Evolutionary conservation across 2,888 invertebrate genomes (phyloP).

Genomic region (Tortrix viridana): DNA sequence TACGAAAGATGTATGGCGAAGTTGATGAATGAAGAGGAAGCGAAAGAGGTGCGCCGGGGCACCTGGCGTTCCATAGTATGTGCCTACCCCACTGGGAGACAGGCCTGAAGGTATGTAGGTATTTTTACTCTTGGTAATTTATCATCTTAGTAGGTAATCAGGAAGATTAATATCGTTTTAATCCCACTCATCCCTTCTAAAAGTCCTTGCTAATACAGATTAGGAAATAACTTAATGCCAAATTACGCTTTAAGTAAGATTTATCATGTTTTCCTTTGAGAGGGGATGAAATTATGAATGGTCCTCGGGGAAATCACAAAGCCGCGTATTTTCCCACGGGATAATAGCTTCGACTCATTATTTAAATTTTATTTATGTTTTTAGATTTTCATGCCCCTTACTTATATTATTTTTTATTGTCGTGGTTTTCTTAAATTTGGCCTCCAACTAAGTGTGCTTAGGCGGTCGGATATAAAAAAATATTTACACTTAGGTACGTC

Average conservation of each 20-base stretch:
- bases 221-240: slow-evolving; percentile 14
- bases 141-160: no score
- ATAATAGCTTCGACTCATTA: slow-evolving; percentile 17
- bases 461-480: no score
- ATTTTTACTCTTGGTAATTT: no score
- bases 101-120: no score
- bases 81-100: no score
- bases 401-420: slow-evolving; percentile 2
- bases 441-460: no score
- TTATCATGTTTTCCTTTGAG: slow-evolving; percentile 16
- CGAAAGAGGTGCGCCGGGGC: no score
- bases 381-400: neutral
- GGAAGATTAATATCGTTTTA: neutral
- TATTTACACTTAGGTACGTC: no score
- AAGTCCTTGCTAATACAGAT: neutral
- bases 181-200: neutral
- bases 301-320: slow-evolving; percentile 24
- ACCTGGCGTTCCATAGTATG: no score
- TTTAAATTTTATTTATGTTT: slow-evolving; percentile 17
- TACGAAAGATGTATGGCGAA: no score
- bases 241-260: slow-evolving; percentile 22
- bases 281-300: slow-evolving; percentile 21
- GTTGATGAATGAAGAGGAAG: no score
- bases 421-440: no score
- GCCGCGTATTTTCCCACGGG: slow-evolving; percentile 18